phyloP scores from a whole-genome alignment of 2,797 vertebrate genomes.

The Uromys caudimaculatus region DNA sequence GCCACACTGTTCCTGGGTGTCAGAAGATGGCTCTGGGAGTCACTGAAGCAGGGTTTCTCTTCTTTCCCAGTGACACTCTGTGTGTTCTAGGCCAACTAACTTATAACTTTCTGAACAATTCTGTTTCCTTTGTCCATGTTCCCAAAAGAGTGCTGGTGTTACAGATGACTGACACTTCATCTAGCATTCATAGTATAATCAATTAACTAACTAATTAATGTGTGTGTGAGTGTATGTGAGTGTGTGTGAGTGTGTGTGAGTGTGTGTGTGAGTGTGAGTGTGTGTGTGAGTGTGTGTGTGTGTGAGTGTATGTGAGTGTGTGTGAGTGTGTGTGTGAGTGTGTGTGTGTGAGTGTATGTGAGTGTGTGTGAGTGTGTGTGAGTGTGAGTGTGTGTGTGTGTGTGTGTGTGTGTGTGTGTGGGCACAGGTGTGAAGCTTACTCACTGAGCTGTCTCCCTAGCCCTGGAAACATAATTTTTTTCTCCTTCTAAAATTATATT shows the following conservation, averaged over 20 bases:
- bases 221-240: too few species aligned
- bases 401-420: background rate
- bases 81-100: background rate
- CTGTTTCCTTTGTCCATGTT: background rate
- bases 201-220: background rate
- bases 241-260: background rate
- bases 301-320: background rate
- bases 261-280: background rate
- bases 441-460: background rate
- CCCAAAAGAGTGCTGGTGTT: background rate
- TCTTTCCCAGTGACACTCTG: background rate
- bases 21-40: background rate
- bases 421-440: too few species aligned
- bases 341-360: too few species aligned
- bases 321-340: too few species aligned
- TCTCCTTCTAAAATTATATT: background rate
- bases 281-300: background rate
- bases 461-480: background rate
- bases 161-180: background rate
- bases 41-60: background rate
- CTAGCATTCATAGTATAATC: background rate
- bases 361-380: background rate
- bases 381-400: too few species aligned
- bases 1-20: background rate
- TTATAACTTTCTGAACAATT: background rate